Evolutionary conservation across 2,888 invertebrate genomes (phyloP).

Genomic region (Rotaria socialis): DNA sequence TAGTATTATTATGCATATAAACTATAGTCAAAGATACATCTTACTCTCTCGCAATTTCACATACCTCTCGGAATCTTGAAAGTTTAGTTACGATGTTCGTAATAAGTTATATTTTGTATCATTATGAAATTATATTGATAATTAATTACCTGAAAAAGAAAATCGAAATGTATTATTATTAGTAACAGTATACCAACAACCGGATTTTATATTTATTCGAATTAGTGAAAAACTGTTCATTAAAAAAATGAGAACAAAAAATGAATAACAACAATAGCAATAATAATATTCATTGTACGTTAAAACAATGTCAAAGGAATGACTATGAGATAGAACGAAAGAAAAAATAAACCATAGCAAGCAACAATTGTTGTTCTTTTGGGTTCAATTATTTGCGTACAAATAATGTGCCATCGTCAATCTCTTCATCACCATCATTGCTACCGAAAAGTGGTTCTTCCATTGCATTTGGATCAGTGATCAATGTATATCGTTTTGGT

Average conservation of each 20-base stretch:
- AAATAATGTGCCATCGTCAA: conserved; percentile 3
- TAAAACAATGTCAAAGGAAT: neutral
- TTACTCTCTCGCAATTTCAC: neutral
- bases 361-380: neutral
- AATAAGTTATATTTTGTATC: neutral
- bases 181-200: neutral
- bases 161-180: neutral
- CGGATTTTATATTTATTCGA: neutral
- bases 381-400: neutral
- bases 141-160: neutral
- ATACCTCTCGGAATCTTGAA: neutral
- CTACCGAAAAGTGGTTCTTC: neutral
- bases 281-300: neutral
- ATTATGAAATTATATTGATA: neutral
- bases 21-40: neutral
- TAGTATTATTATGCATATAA: neutral
- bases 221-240: neutral
- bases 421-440: neutral
- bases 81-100: neutral
- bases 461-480: neutral
- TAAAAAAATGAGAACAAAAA: neutral
- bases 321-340: neutral
- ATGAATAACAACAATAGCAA: neutral
- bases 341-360: neutral
- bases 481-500: conserved; percentile 29